phyloP scores from a whole-genome alignment of 2,113 vertebrate species.

The Emydocephalus ijimae region DNA sequence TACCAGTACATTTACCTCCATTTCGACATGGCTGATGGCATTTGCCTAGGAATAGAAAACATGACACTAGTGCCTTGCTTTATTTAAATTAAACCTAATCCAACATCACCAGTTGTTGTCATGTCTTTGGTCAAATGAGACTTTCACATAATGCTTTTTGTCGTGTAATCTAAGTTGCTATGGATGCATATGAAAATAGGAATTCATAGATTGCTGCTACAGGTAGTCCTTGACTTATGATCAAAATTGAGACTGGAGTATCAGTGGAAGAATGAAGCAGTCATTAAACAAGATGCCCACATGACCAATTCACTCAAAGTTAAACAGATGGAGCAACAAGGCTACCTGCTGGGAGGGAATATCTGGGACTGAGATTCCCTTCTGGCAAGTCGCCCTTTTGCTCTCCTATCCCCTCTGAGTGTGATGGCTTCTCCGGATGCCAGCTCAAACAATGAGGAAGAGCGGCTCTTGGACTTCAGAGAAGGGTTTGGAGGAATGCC shows the following conservation, averaged over 20 bases:
- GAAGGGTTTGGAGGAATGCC: not conserved
- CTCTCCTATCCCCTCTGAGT: not conserved
- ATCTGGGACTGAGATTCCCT: not conserved
- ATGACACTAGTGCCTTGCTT: not conserved
- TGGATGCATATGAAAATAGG: not conserved
- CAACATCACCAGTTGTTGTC: not conserved
- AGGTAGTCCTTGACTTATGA: not conserved
- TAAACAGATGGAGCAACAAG: not conserved
- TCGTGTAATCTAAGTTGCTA: not conserved
- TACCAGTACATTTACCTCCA: slow-evolving; percentile 87
- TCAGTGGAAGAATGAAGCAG: not conserved
- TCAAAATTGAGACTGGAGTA: not conserved
- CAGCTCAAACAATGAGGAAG: not conserved
- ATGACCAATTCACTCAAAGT: not conserved
- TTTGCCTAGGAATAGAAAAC: slow-evolving; percentile 72
- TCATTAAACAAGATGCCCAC: not conserved
- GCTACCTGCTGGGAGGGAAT: not conserved
- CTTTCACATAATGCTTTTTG: not conserved
- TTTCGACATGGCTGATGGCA: slow-evolving; percentile 83
- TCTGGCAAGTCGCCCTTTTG: not conserved
- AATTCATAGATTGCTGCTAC: not conserved
- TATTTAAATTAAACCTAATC: not conserved
- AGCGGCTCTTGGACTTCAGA: not conserved
- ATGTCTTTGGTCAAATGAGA: not conserved
- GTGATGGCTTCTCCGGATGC: not conserved